These are phyloP conservation scores for Paraplagusia blochii DNA, from an alignment of 2,113 vertebrate genomes.

Conservation along the genomic window DNA sequence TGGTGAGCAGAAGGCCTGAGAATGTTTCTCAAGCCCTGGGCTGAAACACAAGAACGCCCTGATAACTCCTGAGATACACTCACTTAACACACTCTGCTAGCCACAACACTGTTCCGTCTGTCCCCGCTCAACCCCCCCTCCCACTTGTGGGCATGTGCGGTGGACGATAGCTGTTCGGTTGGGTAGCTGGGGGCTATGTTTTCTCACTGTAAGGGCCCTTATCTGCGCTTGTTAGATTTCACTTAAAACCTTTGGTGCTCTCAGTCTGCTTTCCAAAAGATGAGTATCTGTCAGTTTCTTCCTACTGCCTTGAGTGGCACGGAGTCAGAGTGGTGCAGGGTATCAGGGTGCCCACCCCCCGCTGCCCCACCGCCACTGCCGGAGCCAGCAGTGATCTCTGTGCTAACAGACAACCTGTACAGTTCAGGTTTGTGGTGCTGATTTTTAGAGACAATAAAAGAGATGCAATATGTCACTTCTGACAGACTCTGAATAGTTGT, in stretches of 20 bases:
- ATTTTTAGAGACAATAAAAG: background rate
- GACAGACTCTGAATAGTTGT: no score
- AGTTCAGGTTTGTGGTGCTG: background rate
- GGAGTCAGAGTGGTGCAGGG: background rate
- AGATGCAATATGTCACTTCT: background rate
- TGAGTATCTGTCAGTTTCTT: slow-evolving; percentile 22
- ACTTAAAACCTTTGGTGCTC: slow-evolving; percentile 44
- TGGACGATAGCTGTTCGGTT: background rate
- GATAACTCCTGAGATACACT: slow-evolving; percentile 63
- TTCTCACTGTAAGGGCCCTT: slow-evolving; percentile 51
- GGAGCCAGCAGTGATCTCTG: no score
- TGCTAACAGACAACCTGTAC: no score
- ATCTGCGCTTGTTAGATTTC: slow-evolving; percentile 60
- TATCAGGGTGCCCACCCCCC: slow-evolving; percentile 1
- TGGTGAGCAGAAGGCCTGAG: slow-evolving; percentile 23
- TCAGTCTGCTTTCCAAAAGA: slow-evolving; percentile 30
- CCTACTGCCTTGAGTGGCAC: background rate
- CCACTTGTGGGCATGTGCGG: background rate
- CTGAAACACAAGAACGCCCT: slow-evolving; percentile 54
- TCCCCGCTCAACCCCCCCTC: slow-evolving; percentile 1
- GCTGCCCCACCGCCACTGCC: background rate
- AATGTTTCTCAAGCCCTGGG: slow-evolving; percentile 38
- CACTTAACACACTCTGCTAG: slow-evolving; percentile 56
- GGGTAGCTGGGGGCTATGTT: slow-evolving; percentile 33
- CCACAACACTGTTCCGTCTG: slow-evolving; percentile 65